phyloP scores from a whole-genome alignment of 2,888 invertebrate species.

The Dione juno region DNA sequence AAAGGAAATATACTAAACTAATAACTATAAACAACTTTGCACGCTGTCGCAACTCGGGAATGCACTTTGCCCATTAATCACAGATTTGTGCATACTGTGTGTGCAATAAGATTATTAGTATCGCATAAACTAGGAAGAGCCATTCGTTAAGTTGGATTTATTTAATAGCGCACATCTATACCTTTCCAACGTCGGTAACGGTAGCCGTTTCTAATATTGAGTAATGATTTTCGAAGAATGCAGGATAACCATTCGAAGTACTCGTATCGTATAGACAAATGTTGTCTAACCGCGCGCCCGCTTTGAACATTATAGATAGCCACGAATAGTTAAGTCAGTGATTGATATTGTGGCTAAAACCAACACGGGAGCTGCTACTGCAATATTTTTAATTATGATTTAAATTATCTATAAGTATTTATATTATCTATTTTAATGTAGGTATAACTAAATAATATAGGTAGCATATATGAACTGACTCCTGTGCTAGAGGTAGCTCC shows the following conservation, averaged over 20 bases:
- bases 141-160: constrained; percentile 39
- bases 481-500: too few relatives aligned
- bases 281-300: constrained; percentile 54
- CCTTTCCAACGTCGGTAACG: constrained; percentile 60
- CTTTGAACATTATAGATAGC: constrained; percentile 57
- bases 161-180: constrained; percentile 49
- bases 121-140: constrained; percentile 28
- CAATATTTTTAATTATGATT: constrained; percentile 33
- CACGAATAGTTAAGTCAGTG: constrained; percentile 64
- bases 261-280: constrained; percentile 47
- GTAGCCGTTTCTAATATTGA: constrained; percentile 78
- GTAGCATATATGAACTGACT: too few relatives aligned
- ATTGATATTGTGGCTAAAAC: constrained; percentile 70
- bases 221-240: constrained; percentile 71
- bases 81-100: constrained; percentile 25
- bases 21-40: constrained; percentile 40
- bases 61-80: constrained; percentile 31
- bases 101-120: constrained; percentile 27
- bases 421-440: too few relatives aligned
- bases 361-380: constrained; percentile 68
- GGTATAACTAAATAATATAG: too few relatives aligned
- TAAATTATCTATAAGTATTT: background rate
- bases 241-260: constrained; percentile 52
- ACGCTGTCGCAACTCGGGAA: constrained; percentile 24
- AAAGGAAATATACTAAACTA: constrained; percentile 16